Percentiles rank a stretch among this genome's conserved stretches.
These are phyloP conservation scores for Agrypnia vestita DNA, from an alignment of 1,140 invertebrate species.

Conservation along the genomic window DNA sequence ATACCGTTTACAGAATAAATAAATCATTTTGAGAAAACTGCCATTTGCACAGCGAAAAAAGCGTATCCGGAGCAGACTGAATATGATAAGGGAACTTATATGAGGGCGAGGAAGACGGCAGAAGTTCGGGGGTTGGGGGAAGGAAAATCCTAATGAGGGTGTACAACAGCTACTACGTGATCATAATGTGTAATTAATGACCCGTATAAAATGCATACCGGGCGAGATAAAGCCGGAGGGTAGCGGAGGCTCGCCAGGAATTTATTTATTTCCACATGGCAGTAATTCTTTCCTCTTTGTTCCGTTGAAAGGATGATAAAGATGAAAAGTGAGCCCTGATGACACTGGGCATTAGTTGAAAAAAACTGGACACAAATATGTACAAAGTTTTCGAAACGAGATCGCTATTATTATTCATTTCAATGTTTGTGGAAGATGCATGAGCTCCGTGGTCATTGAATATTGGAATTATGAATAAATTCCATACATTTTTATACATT, in stretches of 20 bases:
- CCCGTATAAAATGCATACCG: conserved; percentile 55
- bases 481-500: too few relatives aligned
- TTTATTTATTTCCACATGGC: conserved; percentile 46
- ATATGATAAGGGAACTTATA: conserved; percentile 15
- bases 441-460: too few relatives aligned
- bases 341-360: conserved; percentile 22
- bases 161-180: conserved; percentile 53
- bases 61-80: conserved; percentile 1
- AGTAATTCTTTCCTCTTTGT: conserved; percentile 21
- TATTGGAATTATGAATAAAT: too few relatives aligned
- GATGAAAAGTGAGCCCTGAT: conserved; percentile 38
- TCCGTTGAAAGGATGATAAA: conserved; percentile 17
- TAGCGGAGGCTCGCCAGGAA: conserved; percentile 20
- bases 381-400: too few relatives aligned
- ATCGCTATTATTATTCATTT: too few relatives aligned
- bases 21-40: conserved; percentile 28
- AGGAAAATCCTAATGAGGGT: conserved; percentile 41
- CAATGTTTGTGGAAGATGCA: too few relatives aligned
- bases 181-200: conserved; percentile 60
- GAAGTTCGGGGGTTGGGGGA: background rate
- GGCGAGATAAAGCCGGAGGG: conserved; percentile 37
- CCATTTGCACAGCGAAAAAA: conserved; percentile 12
- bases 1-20: conserved; percentile 15
- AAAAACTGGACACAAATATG: background rate
- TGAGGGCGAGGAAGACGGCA: background rate